phyloP scores from a whole-genome alignment of 2,888 invertebrate species.

The Cosmia trapezina region DNA sequence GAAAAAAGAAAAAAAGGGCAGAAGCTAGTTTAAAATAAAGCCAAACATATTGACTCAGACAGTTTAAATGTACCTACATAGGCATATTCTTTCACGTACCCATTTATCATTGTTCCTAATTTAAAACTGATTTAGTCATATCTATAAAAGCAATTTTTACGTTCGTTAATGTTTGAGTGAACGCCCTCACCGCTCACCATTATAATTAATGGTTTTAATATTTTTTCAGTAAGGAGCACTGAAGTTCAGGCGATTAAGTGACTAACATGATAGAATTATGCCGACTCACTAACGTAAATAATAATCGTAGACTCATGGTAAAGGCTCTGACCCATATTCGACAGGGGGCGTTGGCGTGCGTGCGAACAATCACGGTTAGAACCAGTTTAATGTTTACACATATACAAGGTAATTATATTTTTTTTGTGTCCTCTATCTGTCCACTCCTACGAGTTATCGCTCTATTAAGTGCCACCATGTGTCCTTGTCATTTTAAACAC shows the following conservation, averaged over 20 bases:
- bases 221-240: slow-evolving; percentile 63
- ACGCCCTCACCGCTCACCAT: slow-evolving; percentile 54
- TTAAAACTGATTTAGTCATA: slow-evolving; percentile 57
- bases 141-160: slow-evolving; percentile 55
- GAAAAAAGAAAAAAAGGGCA: too few relatives aligned
- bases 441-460: slow-evolving; percentile 77
- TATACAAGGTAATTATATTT: slow-evolving; percentile 81
- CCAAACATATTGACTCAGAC: slow-evolving; percentile 10
- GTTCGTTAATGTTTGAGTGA: slow-evolving; percentile 56
- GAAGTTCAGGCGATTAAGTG: slow-evolving; percentile 69
- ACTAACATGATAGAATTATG: slow-evolving; percentile 73
- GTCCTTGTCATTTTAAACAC: slow-evolving; percentile 71
- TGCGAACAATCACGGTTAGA: slow-evolving; percentile 82
- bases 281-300: slow-evolving; percentile 77
- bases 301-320: slow-evolving; percentile 74
- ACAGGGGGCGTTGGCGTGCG: slow-evolving; percentile 76
- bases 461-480: slow-evolving; percentile 76
- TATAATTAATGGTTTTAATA: slow-evolving; percentile 64
- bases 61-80: slow-evolving; percentile 12
- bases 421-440: slow-evolving; percentile 78
- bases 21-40: slow-evolving; percentile 1
- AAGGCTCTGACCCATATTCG: slow-evolving; percentile 75
- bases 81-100: slow-evolving; percentile 8
- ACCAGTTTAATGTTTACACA: slow-evolving; percentile 84
- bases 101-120: slow-evolving; percentile 47